A percentile compares a stretch with the other conserved stretches of the same genome.
phyloP scores from a whole-genome alignment of 1,140 invertebrate genomes.

The Nixonia krombeini region DNA sequence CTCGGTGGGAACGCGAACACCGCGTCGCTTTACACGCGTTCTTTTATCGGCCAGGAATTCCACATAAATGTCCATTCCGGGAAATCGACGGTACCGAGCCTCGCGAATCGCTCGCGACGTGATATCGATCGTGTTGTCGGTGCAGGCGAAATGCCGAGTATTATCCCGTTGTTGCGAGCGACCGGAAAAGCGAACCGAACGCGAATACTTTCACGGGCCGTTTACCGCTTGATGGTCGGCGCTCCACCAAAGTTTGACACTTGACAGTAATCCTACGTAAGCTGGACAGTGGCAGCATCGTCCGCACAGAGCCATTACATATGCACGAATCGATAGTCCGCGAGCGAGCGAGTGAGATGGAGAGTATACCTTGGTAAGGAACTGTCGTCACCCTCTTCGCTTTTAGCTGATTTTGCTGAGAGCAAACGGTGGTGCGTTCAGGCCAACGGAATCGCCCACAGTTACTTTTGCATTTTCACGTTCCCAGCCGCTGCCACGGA shows the following conservation, averaged over 20 bases:
- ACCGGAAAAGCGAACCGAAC: conserved; percentile 32
- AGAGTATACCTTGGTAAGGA: too few species aligned
- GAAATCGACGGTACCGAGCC: too few species aligned
- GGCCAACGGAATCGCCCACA: too few species aligned
- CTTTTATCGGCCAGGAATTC: background rate
- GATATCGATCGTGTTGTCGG: background rate
- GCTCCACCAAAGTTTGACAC: conserved; percentile 50
- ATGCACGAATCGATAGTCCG: conserved; percentile 50
- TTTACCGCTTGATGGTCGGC: conserved; percentile 32
- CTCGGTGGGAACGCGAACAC: conserved; percentile 18
- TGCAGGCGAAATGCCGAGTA: conserved; percentile 4
- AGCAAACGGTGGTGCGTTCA: conserved; percentile 37
- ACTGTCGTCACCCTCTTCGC: conserved; percentile 47
- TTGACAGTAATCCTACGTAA: conserved; percentile 53
- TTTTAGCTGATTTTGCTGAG: conserved; percentile 48
- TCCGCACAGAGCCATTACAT: conserved; percentile 45
- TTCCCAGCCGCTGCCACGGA: too few species aligned
- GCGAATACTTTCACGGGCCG: conserved; percentile 40
- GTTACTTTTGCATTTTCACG: too few species aligned
- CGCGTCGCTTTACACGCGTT: background rate
- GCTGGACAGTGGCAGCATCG: conserved; percentile 49
- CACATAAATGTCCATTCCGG: too few species aligned
- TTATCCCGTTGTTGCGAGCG: conserved; percentile 18
- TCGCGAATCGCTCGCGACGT: too few species aligned
- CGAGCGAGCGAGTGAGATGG: conserved; percentile 25